Evolutionary conservation across 2,888 invertebrate species (phyloP), one percentile per base, ranked within the genome.

Genomic region (Pyrochroa serraticornis): DNA sequence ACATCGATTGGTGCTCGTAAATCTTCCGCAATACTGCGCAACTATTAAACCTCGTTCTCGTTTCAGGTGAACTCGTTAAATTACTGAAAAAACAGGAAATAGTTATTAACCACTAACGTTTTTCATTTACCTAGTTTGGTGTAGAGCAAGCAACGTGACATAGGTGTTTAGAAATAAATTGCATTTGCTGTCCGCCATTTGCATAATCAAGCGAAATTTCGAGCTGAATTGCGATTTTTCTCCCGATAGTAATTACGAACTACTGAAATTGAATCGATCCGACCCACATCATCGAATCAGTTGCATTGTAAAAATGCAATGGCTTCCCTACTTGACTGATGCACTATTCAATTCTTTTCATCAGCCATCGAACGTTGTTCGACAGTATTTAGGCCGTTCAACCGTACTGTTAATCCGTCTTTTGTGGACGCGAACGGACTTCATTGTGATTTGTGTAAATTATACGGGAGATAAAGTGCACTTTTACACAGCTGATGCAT

Each of bases 361-460:
- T 14, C 22, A 22, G 22, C 22, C 22, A 22, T 22, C 49, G 38
- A 37, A 47, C 42, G 47, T 39, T 54, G 47, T 32, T 48, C 14
- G 42, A 47, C 48, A 14, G 49, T 56, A 45, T 56, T 56, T 49
- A 49, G 49, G 44, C 55, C 44, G 38, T 55, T 49, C 55, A 55
- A 7, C 42, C 49, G 55, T 42, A 36, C 32, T 36, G 49, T 48
- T 56, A 56, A 56, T 56, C 56, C 56, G 56, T 44, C 56, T 49
- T 56, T 50, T 56, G 49, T 50, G 22, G 43, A 47, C 50, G 22
- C 22, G 38, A 42, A 56, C 39, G 49, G 45, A 44, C 36, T 36
- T 49, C 45, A 56, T 56, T 56, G 49, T 56, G 35, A 43, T 55
- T 48, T 55, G 55, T 48, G 55, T 55, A 55, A 55, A 55, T 55